Conservation (phyloP, 2,113 vertebrate genomes). For the Oenanthe melanoleuca region DNA sequence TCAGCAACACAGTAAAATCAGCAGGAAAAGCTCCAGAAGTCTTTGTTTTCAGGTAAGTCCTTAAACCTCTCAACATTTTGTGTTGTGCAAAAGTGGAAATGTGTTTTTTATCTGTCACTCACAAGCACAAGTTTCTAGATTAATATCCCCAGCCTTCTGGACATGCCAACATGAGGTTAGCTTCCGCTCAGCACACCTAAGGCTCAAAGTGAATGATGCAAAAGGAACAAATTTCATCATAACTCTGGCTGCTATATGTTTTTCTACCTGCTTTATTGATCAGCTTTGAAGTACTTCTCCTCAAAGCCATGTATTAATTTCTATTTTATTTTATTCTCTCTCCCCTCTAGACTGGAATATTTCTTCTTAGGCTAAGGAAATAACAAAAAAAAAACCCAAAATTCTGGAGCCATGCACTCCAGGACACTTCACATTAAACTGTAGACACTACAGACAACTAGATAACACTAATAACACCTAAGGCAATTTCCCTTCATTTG, state of each 20-base stretch:
- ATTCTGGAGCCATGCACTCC: constrained; percentile 18
- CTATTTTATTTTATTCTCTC: neutral
- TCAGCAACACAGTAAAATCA: neutral
- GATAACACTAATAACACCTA: constrained; percentile 56
- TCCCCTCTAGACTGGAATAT: neutral
- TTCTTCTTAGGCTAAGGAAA: constrained; percentile 19
- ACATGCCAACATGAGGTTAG: neutral
- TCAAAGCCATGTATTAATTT: neutral
- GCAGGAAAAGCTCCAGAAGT: neutral
- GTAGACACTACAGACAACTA: constrained; percentile 49
- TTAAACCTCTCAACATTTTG: neutral
- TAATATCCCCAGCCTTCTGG: neutral
- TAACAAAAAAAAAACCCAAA: neutral
- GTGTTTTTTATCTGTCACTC: neutral
- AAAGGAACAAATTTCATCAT: neutral
- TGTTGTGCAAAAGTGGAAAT: neutral
- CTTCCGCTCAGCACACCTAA: neutral
- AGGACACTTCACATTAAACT: constrained; percentile 33
- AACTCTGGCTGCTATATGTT: neutral
- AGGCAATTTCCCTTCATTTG: constrained; percentile 35
- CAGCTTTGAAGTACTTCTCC: neutral
- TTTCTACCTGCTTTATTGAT: neutral
- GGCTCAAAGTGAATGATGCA: neutral
- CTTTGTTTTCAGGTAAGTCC: neutral
- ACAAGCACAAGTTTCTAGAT: neutral